A percentile compares a stretch with the other conserved stretches of the same genome.
phyloP scores from a whole-genome alignment of 2,888 invertebrate species.

The Eupithecia subumbrata region DNA sequence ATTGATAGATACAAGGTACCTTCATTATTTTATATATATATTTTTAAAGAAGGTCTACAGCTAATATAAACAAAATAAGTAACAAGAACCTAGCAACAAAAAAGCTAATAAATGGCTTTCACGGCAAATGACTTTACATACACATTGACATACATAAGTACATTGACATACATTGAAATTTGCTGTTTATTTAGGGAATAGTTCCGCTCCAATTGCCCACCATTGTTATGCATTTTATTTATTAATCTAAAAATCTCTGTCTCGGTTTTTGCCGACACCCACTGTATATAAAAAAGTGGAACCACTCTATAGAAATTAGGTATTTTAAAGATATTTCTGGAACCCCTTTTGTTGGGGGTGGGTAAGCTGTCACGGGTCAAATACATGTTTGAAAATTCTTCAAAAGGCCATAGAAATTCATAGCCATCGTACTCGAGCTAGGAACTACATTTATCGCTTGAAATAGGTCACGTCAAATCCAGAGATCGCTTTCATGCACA shows the following conservation, averaged over 20 bases:
- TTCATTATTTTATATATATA: too few species aligned
- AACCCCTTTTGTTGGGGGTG: background rate
- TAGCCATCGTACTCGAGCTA: background rate
- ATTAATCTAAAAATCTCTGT: background rate
- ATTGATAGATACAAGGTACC: too few species aligned
- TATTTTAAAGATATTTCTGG: background rate
- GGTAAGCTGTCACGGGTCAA: background rate
- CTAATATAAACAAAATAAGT: too few species aligned
- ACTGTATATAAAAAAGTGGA: background rate
- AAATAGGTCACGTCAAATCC: slow-evolving; percentile 14
- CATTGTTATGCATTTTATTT: background rate
- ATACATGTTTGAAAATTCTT: background rate
- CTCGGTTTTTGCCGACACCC: background rate
- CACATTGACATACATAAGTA: too few species aligned
- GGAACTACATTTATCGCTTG: background rate
- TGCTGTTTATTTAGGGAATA: background rate
- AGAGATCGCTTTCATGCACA: background rate
- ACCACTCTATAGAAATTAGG: background rate
- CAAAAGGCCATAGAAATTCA: background rate
- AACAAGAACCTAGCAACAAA: too few species aligned
- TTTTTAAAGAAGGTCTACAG: too few species aligned
- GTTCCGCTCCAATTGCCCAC: background rate
- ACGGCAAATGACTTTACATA: too few species aligned
- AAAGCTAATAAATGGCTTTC: too few species aligned
- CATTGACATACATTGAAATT: too few species aligned